Evolutionary conservation across 1,140 invertebrate species (phyloP), one percentile per base, ranked within the genome.

Genomic region (Harpegnathos saltator): DNA sequence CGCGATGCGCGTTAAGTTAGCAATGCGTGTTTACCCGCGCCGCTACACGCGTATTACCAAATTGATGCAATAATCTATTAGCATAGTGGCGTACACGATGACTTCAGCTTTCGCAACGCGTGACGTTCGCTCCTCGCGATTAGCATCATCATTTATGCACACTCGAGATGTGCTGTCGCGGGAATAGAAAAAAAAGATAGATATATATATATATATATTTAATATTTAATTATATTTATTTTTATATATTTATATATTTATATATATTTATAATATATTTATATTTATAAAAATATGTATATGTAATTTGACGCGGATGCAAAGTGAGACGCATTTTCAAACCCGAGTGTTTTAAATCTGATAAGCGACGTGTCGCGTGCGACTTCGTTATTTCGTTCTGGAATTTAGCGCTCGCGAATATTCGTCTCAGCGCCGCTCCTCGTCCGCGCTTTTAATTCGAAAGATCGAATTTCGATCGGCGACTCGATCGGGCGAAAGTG

Each of bases 21-120:
- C 63, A 14, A 15, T 7, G 4, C 52, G 17, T 69, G 69, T 71
- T 65, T 50, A 24, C 52, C 71, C 56, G 22, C 56, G 29, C 11
- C 17, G 29, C 11, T 14, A 7, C 61, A 38, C 50, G 50, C 5
- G 38, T 86, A 82, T 82, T 85, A 50, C 24, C 62, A 68, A 82
- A 75, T 85, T 74, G 56, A 66, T 75, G 65, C 69, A 82, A 85
- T 56, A 59, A 82, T 85, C 24, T 38, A 69, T 86, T 85, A 69
- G 22, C 33, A 26, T 38, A 61, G n/a, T 19, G n/a, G 17, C 48
- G 54, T 15, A 22, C 4, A 22, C n/a, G 62, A 86, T 85, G 33
- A 85, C 82, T 14, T 24, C 62, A 11, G 48, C 17, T 80, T 68
- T 48, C n/a, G 52, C 22, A 54, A 59, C 22, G 19, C 38, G 38